Evolutionary conservation across 2,113 vertebrate species (phyloP), one percentile per base, ranked within the genome.

Genomic region (Myotis lucifugus): DNA sequence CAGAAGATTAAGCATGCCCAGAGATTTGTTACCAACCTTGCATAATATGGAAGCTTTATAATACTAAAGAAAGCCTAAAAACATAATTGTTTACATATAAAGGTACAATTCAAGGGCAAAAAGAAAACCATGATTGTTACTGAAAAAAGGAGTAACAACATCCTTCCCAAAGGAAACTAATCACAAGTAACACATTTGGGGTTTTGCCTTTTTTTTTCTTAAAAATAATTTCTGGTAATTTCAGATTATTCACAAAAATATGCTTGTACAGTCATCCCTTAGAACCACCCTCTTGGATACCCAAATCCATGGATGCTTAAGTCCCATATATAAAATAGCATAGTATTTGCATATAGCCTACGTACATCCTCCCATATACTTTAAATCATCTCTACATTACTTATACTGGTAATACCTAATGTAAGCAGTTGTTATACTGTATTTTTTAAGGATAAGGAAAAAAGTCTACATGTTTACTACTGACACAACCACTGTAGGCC

Each of bases 61-160:
- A 95, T 88, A 72, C 72, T 86, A 79, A 66, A 86, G 32, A 82
- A 91, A 95, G 92, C 32, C 13, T 81, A 84, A 79, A 50, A 34
- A 76, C n/a, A n/a, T 1, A 61, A 54, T 46, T 11, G 18, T 83
- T 76, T 85, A 19, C n/a, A 52, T 1, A 81, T 64, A 40, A 64
- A 79, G 78, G 48, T 56, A 74, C 40, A 78, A 84, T 34, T 52
- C 73, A 84, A 89, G 74, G 54, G 46, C 77, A 66, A 59, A 69
- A 90, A 23, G 46, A 85, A 90, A 93, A 87, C 11, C 48, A 90
- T 92, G 73, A 95, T 93, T 77, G 66, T n/a, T 91, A 64, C 83
- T 34, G 18, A 78, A 86, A 88, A 85, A 83, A 40, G 13, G 14
- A 59, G 3, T 70, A 70, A 56, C 12, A 67, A n/a, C 54, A 40